phyloP scores from a whole-genome alignment of 2,113 vertebrate species.

The Sapajus apella region DNA sequence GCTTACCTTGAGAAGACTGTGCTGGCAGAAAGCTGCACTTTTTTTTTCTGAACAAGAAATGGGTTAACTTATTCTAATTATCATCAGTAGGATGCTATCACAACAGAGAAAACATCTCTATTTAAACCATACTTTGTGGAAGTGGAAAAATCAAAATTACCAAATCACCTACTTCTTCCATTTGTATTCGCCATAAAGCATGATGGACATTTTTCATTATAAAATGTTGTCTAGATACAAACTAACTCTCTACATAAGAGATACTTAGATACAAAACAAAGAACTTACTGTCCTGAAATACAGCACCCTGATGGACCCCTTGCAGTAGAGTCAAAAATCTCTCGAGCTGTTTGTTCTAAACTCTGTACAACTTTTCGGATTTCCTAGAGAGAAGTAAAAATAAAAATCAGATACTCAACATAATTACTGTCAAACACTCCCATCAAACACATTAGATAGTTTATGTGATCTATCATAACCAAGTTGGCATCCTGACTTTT shows the following conservation, averaged over 20 bases:
- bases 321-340: constrained; percentile 95
- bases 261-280: background rate
- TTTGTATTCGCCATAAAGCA: constrained; percentile 21
- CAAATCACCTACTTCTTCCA: background rate
- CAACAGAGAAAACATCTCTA: background rate
- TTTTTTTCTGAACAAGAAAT: too few relatives aligned
- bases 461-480: too few relatives aligned
- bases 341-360: constrained; percentile 95
- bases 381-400: constrained; percentile 86
- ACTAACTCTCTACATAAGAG: background rate
- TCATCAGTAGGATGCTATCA: background rate
- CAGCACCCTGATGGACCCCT: constrained; percentile 95
- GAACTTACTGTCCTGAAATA: constrained; percentile 96
- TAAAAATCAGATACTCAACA: constrained; percentile 46
- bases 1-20: too few relatives aligned
- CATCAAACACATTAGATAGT: too few relatives aligned
- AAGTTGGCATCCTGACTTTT: too few relatives aligned
- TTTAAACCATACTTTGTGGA: background rate
- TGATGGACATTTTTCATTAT: background rate
- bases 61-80: background rate
- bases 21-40: too few relatives aligned
- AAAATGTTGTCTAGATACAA: background rate
- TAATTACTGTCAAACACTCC: background rate
- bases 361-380: constrained; percentile 96
- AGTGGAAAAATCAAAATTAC: background rate